These are phyloP conservation scores for Yponomeuta malinellus DNA, from an alignment of 2,888 invertebrate genomes.

Conservation along the genomic window DNA sequence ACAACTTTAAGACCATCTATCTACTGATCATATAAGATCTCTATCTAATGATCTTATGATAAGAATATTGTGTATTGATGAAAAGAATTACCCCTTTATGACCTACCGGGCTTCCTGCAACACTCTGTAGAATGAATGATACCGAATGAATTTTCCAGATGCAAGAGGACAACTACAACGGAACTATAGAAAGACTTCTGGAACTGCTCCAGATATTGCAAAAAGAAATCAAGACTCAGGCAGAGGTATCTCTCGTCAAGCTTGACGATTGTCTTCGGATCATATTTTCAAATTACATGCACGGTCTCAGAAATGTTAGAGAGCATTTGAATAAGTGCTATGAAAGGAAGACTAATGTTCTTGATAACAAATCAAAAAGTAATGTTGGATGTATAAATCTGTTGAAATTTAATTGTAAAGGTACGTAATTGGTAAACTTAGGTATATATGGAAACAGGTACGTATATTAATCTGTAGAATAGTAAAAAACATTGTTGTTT, in stretches of 20 bases:
- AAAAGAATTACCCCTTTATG: too few relatives aligned
- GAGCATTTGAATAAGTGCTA: conserved; percentile 40
- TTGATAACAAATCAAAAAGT: neutral
- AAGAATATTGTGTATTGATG: too few relatives aligned
- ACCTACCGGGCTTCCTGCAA: too few relatives aligned
- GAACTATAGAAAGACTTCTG: conserved; percentile 39
- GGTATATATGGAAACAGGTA: too few relatives aligned
- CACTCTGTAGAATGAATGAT: too few relatives aligned
- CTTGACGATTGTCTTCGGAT: conserved; percentile 40
- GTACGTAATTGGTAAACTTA: too few relatives aligned
- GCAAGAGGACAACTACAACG: conserved; percentile 43
- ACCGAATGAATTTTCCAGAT: conserved; percentile 36
- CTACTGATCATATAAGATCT: too few relatives aligned
- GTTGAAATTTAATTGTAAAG: conserved; percentile 1
- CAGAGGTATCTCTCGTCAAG: conserved; percentile 21
- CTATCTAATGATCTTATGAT: too few relatives aligned
- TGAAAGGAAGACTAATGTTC: conserved; percentile 15
- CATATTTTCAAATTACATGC: conserved; percentile 33
- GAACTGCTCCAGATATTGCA: conserved; percentile 4
- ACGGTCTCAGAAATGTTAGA: conserved; percentile 33
- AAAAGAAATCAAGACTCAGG: conserved; percentile 7
- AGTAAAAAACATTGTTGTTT: conserved; percentile 23
- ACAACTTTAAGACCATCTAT: too few relatives aligned
- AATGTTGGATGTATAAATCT: conserved; percentile 6
- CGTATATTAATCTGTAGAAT: conserved; percentile 16